These are phyloP conservation scores for Sisor rabdophorus DNA, from an alignment of 2,113 vertebrate species.

Conservation along the genomic window DNA sequence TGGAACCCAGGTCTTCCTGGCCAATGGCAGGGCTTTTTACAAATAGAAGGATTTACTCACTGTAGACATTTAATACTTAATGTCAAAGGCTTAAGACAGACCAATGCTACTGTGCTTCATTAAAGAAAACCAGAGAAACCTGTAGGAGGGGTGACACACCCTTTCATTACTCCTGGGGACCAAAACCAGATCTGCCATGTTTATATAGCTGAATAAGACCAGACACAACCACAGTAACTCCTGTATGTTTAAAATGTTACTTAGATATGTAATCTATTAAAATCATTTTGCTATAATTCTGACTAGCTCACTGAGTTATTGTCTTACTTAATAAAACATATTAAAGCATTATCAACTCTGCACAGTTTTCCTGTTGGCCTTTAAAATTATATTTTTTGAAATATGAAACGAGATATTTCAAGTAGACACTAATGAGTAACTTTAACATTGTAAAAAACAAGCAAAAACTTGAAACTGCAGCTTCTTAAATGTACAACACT, in stretches of 20 bases:
- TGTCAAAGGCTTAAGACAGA: not conserved
- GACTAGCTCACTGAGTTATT: not conserved
- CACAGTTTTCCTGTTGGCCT: not conserved
- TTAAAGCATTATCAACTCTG: not conserved
- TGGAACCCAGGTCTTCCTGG: too few relatives aligned
- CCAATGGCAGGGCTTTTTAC: too few relatives aligned
- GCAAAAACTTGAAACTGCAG: not conserved
- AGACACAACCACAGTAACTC: not conserved
- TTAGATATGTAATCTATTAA: not conserved
- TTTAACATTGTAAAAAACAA: not conserved
- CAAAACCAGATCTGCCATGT: conserved; percentile 20
- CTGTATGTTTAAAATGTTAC: not conserved
- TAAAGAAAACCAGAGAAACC: conserved; percentile 39
- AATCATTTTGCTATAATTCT: not conserved
- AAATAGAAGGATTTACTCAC: too few relatives aligned
- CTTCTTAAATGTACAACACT: too few relatives aligned
- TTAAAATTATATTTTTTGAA: not conserved
- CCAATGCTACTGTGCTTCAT: not conserved
- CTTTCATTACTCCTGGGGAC: not conserved
- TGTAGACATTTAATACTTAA: not conserved
- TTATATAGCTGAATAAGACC: conserved; percentile 26
- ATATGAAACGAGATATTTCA: not conserved
- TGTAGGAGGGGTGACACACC: conserved; percentile 22
- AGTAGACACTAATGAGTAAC: not conserved
- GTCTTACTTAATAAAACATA: not conserved